phyloP scores from a whole-genome alignment of 2,888 invertebrate species.

The Liopterus haemorrhoidalis region DNA sequence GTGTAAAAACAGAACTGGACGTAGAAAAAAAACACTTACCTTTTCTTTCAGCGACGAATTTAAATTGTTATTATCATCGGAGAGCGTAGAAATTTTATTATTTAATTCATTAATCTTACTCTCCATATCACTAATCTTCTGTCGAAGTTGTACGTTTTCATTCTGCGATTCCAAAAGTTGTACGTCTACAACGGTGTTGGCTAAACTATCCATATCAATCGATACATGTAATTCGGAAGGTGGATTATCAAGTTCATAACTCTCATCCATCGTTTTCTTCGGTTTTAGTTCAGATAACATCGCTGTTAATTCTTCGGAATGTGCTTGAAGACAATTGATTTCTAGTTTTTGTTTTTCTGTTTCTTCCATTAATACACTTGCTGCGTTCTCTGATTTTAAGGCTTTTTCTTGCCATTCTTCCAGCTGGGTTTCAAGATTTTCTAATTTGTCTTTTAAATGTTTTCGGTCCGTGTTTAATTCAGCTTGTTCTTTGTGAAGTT shows the following conservation, averaged over 20 bases:
- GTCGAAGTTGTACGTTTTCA: slow-evolving; percentile 34
- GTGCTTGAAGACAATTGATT: slow-evolving; percentile 34
- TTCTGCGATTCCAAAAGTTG: slow-evolving; percentile 42
- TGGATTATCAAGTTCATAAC: slow-evolving; percentile 24
- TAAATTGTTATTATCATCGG: too few relatives aligned
- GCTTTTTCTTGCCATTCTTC: slow-evolving; percentile 38
- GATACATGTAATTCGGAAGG: not conserved
- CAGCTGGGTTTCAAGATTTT: slow-evolving; percentile 36
- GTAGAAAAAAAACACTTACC: too few relatives aligned
- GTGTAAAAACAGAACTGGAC: too few relatives aligned
- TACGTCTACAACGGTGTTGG: slow-evolving; percentile 44
- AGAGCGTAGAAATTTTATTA: too few relatives aligned
- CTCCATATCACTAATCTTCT: slow-evolving; percentile 10
- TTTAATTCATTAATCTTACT: slow-evolving; percentile 7
- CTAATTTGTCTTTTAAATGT: slow-evolving; percentile 44
- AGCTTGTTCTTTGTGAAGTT: slow-evolving; percentile 50
- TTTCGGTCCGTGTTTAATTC: slow-evolving; percentile 51
- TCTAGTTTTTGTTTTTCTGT: slow-evolving; percentile 37
- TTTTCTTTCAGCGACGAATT: too few relatives aligned
- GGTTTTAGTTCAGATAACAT: slow-evolving; percentile 47
- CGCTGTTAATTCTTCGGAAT: slow-evolving; percentile 40
- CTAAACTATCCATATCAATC: slow-evolving; percentile 38
- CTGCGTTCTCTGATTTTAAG: slow-evolving; percentile 36
- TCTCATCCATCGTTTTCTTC: slow-evolving; percentile 32
- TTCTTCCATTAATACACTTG: slow-evolving; percentile 34